Evolutionary conservation across 1,140 invertebrate species (phyloP).

Genomic region (Dreissena polymorpha): DNA sequence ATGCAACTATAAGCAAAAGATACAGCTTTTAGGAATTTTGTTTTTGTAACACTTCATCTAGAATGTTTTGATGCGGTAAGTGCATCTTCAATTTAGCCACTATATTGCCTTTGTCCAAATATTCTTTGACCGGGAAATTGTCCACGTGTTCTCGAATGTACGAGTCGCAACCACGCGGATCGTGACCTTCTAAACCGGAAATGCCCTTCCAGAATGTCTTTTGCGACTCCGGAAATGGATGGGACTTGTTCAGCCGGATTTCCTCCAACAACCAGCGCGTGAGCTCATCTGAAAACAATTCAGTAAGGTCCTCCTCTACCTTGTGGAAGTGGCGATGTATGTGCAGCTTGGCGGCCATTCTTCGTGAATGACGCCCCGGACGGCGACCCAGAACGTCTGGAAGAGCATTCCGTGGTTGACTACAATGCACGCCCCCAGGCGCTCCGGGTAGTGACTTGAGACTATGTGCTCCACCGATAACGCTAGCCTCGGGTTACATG

Average conservation of each 20-base stretch:
- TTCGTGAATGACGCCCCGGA: slow-evolving; percentile 74
- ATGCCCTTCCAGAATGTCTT: slow-evolving; percentile 72
- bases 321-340: slow-evolving; percentile 70
- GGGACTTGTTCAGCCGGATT: slow-evolving; percentile 73
- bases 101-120: not conserved
- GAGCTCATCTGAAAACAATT: slow-evolving; percentile 72
- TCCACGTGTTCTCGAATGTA: slow-evolving; percentile 73
- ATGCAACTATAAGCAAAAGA: too few species aligned
- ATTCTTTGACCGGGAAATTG: slow-evolving; percentile 19
- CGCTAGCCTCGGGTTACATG: slow-evolving; percentile 77
- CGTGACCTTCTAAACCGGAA: slow-evolving; percentile 63
- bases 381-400: slow-evolving; percentile 76
- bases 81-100: slow-evolving; percentile 44
- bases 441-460: slow-evolving; percentile 76
- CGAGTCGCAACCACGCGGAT: slow-evolving; percentile 73
- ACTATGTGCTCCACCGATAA: slow-evolving; percentile 72
- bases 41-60: not conserved
- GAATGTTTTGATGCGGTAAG: slow-evolving; percentile 75
- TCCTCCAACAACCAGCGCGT: slow-evolving; percentile 74
- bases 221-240: slow-evolving; percentile 70
- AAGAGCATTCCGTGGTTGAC: slow-evolving; percentile 76
- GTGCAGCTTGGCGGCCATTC: slow-evolving; percentile 72
- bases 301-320: slow-evolving; percentile 65
- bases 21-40: too few species aligned
- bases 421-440: slow-evolving; percentile 75